These are phyloP conservation scores for Dynastes maya DNA, from an alignment of 2,888 invertebrate genomes.

Conservation along the genomic window DNA sequence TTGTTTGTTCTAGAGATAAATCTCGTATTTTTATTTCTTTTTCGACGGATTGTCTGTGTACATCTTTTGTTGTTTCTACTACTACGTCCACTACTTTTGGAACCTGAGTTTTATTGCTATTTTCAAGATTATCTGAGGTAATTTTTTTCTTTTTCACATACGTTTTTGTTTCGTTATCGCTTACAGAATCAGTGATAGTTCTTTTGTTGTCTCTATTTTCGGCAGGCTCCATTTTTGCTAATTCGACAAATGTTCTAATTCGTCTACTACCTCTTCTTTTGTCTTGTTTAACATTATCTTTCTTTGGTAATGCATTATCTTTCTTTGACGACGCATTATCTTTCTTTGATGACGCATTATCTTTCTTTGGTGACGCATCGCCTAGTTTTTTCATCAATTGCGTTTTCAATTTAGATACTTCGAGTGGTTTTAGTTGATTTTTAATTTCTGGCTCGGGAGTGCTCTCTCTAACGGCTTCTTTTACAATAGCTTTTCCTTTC, in stretches of 20 bases:
- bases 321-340: neutral
- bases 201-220: slow-evolving; percentile 30
- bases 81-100: neutral
- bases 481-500: slow-evolving; percentile 51
- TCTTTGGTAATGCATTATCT: neutral
- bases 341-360: neutral
- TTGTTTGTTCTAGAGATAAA: neutral
- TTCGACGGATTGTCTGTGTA: neutral
- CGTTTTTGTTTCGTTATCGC: slow-evolving; percentile 16
- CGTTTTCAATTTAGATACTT: slow-evolving; percentile 63
- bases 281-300: neutral
- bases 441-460: slow-evolving; percentile 1
- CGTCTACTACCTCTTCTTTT: slow-evolving; percentile 3
- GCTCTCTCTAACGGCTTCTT: slow-evolving; percentile 55
- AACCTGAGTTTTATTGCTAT: neutral
- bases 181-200: neutral
- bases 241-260: neutral
- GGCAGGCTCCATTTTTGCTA: neutral
- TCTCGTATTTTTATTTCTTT: neutral
- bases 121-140: neutral
- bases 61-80: neutral
- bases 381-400: slow-evolving; percentile 64
- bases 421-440: slow-evolving; percentile 38
- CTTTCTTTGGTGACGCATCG: slow-evolving; percentile 47
- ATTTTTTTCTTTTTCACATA: slow-evolving; percentile 29